phyloP scores from a whole-genome alignment of 2,888 invertebrate species.

The Empis livida region DNA sequence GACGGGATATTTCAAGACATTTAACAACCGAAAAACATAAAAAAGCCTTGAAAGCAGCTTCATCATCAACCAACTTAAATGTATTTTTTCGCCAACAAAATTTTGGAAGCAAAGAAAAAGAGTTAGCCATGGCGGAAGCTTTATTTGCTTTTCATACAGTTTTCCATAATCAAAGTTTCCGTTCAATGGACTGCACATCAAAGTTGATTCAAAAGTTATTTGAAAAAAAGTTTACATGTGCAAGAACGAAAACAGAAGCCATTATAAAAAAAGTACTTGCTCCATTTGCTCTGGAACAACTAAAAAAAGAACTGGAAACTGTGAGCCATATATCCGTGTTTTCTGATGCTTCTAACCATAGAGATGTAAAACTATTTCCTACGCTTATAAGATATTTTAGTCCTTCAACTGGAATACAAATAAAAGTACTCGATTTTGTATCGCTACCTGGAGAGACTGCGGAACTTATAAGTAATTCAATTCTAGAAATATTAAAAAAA shows the following conservation, averaged over 20 bases:
- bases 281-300: slow-evolving; percentile 5
- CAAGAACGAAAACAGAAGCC: neutral
- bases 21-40: too few relatives aligned
- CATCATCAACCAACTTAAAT: neutral
- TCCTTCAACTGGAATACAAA: neutral
- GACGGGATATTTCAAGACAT: neutral
- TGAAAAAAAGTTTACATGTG: neutral
- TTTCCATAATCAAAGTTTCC: neutral
- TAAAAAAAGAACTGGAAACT: slow-evolving; percentile 4
- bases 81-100: neutral
- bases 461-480: neutral
- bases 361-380: slow-evolving; percentile 3
- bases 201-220: neutral
- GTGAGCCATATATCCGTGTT: neutral
- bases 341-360: slow-evolving; percentile 2
- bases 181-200: neutral
- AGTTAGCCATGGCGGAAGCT: neutral
- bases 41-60: too few relatives aligned
- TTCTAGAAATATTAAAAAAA: neutral
- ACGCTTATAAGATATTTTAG: slow-evolving; percentile 1
- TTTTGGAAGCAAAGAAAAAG: neutral
- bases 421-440: neutral
- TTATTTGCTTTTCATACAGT: neutral
- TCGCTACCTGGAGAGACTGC: slow-evolving; percentile 1
- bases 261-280: neutral